A percentile compares a stretch with the other conserved stretches of the same genome.
Conservation (phyloP, 1,140 invertebrate genomes). For the Leptonema lineaticorne region DNA sequence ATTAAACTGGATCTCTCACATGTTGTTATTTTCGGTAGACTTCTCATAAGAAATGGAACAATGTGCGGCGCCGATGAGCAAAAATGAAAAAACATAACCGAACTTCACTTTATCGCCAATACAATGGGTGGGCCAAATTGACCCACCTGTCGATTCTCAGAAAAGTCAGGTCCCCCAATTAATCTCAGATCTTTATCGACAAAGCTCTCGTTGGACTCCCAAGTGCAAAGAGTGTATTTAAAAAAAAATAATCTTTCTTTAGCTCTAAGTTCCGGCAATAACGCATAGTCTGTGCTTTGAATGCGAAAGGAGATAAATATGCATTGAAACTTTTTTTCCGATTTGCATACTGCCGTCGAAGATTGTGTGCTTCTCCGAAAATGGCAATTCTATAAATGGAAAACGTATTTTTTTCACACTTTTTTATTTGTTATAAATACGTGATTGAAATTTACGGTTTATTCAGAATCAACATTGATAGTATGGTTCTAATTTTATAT, state of each 20-base stretch:
- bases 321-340: neutral
- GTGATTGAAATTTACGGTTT: neutral
- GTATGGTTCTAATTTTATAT: too few species aligned
- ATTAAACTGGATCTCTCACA: too few species aligned
- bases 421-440: neutral
- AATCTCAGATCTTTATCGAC: neutral
- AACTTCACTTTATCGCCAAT: too few species aligned
- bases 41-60: constrained; percentile 34
- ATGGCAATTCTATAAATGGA: neutral
- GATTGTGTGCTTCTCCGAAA: neutral
- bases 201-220: neutral
- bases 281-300: neutral
- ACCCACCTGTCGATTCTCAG: too few species aligned
- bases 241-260: neutral
- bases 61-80: constrained; percentile 11
- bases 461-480: neutral
- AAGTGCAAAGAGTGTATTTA: neutral
- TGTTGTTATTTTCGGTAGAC: constrained; percentile 35
- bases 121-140: too few species aligned
- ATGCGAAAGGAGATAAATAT: constrained; percentile 5
- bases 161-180: neutral
- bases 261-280: constrained; percentile 18
- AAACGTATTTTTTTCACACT: too few species aligned
- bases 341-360: neutral
- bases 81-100: too few species aligned